Percentiles rank a stretch among this genome's conserved stretches.
Conservation (phyloP, 2,888 invertebrate species). For the Sinotaia quadrata region DNA sequence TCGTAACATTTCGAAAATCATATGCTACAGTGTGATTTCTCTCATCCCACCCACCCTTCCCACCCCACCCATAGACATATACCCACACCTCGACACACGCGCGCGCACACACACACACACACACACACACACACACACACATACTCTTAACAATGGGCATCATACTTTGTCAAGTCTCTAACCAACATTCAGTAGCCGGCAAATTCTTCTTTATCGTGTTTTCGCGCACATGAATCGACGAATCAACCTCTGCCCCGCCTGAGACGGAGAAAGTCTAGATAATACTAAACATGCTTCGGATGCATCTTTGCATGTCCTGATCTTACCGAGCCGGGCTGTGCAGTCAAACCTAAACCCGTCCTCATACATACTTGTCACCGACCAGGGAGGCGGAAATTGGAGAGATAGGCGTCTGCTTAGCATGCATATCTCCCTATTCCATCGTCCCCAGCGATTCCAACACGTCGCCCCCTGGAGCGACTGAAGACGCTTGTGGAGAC, state of each 20-base stretch:
- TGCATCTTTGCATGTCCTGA: background rate
- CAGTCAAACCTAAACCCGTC: background rate
- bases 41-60: background rate
- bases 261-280: too few relatives aligned
- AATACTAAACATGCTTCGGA: background rate
- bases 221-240: too few relatives aligned
- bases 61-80: background rate
- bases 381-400: conserved; percentile 9
- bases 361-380: background rate
- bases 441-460: background rate
- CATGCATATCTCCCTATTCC: conserved; percentile 5
- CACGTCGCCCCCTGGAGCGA: background rate
- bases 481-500: background rate
- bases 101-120: background rate
- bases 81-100: background rate
- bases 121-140: background rate
- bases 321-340: background rate
- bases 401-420: conserved; percentile 16
- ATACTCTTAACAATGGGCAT: too few relatives aligned
- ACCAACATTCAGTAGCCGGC: too few relatives aligned
- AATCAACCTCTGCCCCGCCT: too few relatives aligned
- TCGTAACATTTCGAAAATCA: too few relatives aligned
- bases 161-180: too few relatives aligned
- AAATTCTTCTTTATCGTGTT: too few relatives aligned
- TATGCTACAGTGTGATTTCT: background rate